Evolutionary conservation across 2,113 vertebrate genomes (phyloP).

Genomic region (Mormyrus lacerda): DNA sequence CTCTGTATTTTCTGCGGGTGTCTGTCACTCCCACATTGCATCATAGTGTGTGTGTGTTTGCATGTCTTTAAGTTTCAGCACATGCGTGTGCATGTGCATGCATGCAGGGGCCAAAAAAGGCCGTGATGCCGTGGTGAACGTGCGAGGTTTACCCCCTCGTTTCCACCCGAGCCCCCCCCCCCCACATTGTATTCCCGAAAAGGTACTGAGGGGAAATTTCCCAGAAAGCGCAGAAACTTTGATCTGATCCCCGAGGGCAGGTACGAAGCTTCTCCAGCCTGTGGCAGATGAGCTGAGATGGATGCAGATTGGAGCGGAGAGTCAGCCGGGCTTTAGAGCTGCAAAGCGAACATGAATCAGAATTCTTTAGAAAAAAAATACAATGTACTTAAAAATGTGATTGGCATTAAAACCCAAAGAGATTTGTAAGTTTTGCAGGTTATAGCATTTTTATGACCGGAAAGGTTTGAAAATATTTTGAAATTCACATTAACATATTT

Average conservation of each 20-base stretch:
- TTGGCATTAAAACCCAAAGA: background rate
- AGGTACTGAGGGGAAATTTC: background rate
- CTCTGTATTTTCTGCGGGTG: background rate
- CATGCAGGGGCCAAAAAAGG: background rate
- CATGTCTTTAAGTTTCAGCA: background rate
- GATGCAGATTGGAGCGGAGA: background rate
- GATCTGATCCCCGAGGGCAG: background rate
- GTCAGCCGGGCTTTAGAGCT: background rate
- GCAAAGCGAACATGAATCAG: background rate
- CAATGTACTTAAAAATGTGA: background rate
- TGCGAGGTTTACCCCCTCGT: background rate
- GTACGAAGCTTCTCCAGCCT: background rate
- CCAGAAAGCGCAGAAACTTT: background rate
- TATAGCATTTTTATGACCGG: background rate
- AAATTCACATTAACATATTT: background rate
- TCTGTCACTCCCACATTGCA: background rate
- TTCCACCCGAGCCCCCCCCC: background rate
- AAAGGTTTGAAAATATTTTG: background rate
- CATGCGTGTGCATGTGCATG: background rate
- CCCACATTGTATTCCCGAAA: no score
- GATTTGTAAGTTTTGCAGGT: background rate
- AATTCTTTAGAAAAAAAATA: background rate
- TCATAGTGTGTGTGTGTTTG: background rate
- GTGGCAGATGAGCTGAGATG: background rate
- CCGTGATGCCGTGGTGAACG: background rate